Conservation (phyloP, 2,797 vertebrate species). For the Scleropages formosus region DNA sequence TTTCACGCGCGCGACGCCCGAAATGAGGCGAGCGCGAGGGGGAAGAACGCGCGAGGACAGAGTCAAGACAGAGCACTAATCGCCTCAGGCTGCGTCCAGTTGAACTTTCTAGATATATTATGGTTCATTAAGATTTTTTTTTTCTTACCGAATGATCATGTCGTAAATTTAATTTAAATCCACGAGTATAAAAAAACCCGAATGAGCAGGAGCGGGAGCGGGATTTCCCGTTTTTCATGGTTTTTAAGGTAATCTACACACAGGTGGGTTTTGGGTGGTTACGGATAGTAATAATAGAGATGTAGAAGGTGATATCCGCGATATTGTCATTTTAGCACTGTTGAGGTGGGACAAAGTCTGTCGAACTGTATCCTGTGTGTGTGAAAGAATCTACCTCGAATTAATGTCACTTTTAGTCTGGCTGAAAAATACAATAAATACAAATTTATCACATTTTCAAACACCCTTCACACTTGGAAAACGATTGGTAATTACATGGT, state of each 20-base stretch:
- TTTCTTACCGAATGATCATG: conserved; percentile 11
- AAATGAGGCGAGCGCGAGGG: too few species aligned
- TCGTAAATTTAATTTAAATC: conserved; percentile 29
- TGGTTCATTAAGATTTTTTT: not conserved
- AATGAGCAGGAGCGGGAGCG: conserved; percentile 18
- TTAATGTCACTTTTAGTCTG: conserved; percentile 46
- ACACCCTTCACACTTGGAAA: not conserved
- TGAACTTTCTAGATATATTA: not conserved
- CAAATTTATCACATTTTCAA: conserved; percentile 19
- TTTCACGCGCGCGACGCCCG: too few species aligned
- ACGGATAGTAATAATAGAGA: too few species aligned
- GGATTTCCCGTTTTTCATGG: conserved; percentile 21
- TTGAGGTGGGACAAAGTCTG: conserved; percentile 23
- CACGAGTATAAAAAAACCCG: conserved; percentile 17
- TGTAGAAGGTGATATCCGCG: conserved; percentile 14
- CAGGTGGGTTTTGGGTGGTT: conserved; percentile 23
- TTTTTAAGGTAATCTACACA: not conserved
- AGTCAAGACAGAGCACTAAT: too few species aligned
- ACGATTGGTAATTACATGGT: not conserved
- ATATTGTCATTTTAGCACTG: conserved; percentile 27
- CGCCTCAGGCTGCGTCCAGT: too few species aligned
- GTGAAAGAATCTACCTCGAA: conserved; percentile 64
- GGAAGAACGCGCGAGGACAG: too few species aligned
- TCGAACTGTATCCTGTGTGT: conserved; percentile 36
- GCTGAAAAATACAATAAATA: conserved; percentile 35